phyloP scores from a whole-genome alignment of 2,113 vertebrate species.

The Pseudorectes ferrugineus region DNA sequence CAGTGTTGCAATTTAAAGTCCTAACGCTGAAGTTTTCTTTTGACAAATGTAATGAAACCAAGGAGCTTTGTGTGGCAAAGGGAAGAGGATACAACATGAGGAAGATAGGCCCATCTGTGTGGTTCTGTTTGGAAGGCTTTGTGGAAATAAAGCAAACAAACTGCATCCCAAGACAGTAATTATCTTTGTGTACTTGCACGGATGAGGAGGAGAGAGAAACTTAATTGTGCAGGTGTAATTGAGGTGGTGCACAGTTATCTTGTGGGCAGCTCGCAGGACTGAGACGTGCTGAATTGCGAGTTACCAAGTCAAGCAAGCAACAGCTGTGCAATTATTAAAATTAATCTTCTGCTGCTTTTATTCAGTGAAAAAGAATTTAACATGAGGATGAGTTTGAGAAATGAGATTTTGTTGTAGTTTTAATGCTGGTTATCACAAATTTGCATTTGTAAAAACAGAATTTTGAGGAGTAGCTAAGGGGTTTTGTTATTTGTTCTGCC shows the following conservation, averaged over 20 bases:
- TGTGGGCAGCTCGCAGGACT: not conserved
- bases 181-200: not conserved
- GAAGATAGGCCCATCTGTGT: not conserved
- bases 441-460: not conserved
- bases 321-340: not conserved
- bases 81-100: not conserved
- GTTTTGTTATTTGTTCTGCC: not conserved
- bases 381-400: not conserved
- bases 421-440: not conserved
- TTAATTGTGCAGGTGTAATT: slow-evolving; percentile 9
- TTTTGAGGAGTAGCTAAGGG: not conserved
- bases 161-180: not conserved
- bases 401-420: not conserved
- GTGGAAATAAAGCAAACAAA: not conserved
- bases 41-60: not conserved
- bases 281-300: fast-evolving
- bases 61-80: not conserved
- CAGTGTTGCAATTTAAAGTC: not conserved
- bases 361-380: not conserved
- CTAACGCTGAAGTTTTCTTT: not conserved
- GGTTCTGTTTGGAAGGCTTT: not conserved
- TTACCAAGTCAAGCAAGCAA: not conserved
- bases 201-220: not conserved
- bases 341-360: not conserved
- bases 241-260: not conserved